These are phyloP conservation scores for Trypoxylus dichotomus DNA, from an alignment of 1,140 invertebrate species.

Conservation along the genomic window DNA sequence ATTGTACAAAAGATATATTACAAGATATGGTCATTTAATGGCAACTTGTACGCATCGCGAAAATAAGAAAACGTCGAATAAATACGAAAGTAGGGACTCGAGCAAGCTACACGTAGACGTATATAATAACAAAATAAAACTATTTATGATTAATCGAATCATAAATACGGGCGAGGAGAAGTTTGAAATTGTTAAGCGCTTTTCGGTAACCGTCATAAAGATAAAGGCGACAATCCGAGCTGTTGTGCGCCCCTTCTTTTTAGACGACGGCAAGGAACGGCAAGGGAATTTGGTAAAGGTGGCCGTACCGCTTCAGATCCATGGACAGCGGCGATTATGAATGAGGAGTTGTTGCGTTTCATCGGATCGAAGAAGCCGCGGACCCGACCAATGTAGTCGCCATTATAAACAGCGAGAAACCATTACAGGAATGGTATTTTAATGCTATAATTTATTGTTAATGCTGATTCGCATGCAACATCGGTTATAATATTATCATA, in stretches of 20 bases:
- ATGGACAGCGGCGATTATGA: slow-evolving; percentile 35
- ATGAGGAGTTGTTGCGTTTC: slow-evolving; percentile 28
- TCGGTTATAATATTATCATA: slow-evolving; percentile 35
- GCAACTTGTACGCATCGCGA: too few relatives aligned
- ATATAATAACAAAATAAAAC: too few relatives aligned
- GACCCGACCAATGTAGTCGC: slow-evolving; percentile 31
- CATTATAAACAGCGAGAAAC: slow-evolving; percentile 41
- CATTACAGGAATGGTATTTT: slow-evolving; percentile 44
- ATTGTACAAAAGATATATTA: too few relatives aligned
- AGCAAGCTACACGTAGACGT: too few relatives aligned
- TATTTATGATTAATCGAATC: slow-evolving; percentile 29
- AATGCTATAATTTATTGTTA: slow-evolving; percentile 44
- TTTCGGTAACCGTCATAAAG: slow-evolving; percentile 33
- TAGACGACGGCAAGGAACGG: too few relatives aligned
- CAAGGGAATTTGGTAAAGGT: not conserved
- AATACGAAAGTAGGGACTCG: too few relatives aligned
- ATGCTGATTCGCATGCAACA: slow-evolving; percentile 40
- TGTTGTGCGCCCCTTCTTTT: too few relatives aligned
- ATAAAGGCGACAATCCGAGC: not conserved
- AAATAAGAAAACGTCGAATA: too few relatives aligned
- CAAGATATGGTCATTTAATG: too few relatives aligned
- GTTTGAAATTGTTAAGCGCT: not conserved
- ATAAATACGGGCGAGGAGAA: slow-evolving; percentile 18
- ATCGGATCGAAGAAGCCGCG: not conserved
- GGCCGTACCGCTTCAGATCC: not conserved